Percentiles rank a stretch among this genome's conserved stretches.
These are phyloP conservation scores for Protaetia brevitarsis DNA, from an alignment of 1,140 invertebrate genomes.

Conservation along the genomic window DNA sequence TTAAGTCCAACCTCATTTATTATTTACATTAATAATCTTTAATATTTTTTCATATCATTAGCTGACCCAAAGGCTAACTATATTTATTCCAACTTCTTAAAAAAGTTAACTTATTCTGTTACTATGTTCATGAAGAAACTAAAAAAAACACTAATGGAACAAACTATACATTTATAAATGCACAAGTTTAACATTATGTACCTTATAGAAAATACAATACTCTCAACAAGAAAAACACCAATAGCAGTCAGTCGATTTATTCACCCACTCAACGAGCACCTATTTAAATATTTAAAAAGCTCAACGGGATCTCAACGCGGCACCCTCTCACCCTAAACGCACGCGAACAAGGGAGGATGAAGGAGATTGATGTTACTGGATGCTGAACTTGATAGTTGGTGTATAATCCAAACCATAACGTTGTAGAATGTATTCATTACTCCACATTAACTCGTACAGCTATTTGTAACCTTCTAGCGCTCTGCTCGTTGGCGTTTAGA, in stretches of 20 bases:
- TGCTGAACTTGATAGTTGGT: conserved; percentile 46
- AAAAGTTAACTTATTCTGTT: no score
- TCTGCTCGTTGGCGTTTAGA: background rate
- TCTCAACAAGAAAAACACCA: no score
- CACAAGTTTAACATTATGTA: no score
- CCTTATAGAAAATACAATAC: no score
- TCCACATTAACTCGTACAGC: conserved; percentile 45
- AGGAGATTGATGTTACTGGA: conserved; percentile 43
- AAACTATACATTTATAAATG: no score
- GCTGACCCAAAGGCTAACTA: no score
- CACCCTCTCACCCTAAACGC: background rate
- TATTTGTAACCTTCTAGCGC: conserved; percentile 39
- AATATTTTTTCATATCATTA: no score
- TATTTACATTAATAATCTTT: no score
- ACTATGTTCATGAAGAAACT: no score
- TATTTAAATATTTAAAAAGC: conserved; percentile 16
- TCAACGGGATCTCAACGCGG: background rate
- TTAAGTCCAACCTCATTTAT: no score
- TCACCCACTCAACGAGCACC: background rate
- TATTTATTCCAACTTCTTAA: no score
- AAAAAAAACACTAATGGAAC: no score
- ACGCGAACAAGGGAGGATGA: conserved; percentile 26
- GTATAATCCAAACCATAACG: conserved; percentile 49
- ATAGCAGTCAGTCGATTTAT: background rate
- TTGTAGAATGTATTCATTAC: conserved; percentile 49